Base-by-base conservation (phyloP, 1,140 invertebrate genomes). In the Mesaphorura yosii region DNA sequence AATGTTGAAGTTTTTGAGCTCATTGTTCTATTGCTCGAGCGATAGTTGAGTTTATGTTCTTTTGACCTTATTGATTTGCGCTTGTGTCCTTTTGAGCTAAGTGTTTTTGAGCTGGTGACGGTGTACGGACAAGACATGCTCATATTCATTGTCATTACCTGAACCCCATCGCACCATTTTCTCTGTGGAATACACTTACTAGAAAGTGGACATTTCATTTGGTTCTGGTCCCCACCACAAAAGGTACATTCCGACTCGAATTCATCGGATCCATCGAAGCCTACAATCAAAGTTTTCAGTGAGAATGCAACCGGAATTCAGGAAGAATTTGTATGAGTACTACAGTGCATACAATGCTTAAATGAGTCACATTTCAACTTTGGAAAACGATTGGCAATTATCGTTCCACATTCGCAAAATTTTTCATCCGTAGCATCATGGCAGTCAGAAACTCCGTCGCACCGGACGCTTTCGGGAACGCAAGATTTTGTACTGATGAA, bases 361-460 rank as follows among this genome's bases (percentile, higher is more conserved):
- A n/a, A 7, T n/a, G 38, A 64, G 67, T 26, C 55, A 31, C n/a
- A 55, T 52, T 7, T 56, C 53, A 23, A 58, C 57, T 2, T 57
- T 55, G 48, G 66, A 67, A 10, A 67, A 51, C 34, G 59, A 59
- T 44, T 67, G 57, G 10, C 20, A 15, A 23, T 38, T 12, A 14
- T 37, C 26, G 22, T 2, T 28, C 29, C 52, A 54, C 58, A 47
- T 64, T 63, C 71, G 64, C 84, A 89, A 63, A 79, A 68, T 47
- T 74, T 67, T 69, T 90, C 86, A 68, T 90, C 88, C 23, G 77
- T 77, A 22, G 72, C 65, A 70, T 89, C 85, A 22, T 69, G 66
- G 64, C 87, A 90, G 64, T 91, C 84, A 2, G 76, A 65, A 48
- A 78, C 73, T n/a, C 74, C 74, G 67, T 91, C 74, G 64, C 87